Evolutionary conservation across 1,140 invertebrate species (phyloP).

Genomic region (Cecropterus lyciades): DNA sequence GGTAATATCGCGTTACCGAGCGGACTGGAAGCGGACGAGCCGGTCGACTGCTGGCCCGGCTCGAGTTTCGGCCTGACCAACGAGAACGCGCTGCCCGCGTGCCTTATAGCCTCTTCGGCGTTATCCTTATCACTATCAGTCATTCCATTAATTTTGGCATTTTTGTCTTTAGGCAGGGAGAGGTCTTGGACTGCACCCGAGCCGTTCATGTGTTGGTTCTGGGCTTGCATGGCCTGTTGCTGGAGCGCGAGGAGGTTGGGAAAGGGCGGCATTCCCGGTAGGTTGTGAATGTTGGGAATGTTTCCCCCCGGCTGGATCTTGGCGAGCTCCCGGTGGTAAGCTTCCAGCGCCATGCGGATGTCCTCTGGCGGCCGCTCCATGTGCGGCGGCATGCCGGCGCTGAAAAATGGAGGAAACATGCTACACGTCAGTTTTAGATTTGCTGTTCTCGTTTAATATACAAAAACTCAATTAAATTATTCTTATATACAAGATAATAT

Average conservation of each 20-base stretch:
- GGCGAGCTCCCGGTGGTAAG: slow-evolving; percentile 95
- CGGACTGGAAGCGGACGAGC: slow-evolving; percentile 89
- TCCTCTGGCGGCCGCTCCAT: slow-evolving; percentile 88
- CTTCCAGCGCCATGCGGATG: slow-evolving; percentile 94
- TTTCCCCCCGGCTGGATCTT: slow-evolving; percentile 90
- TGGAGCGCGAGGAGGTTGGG: slow-evolving; percentile 89
- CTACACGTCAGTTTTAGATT: slow-evolving; percentile 87
- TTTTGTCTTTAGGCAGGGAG: slow-evolving; percentile 92
- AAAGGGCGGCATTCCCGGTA: slow-evolving; percentile 86
- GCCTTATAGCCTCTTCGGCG: slow-evolving; percentile 89
- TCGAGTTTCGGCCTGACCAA: slow-evolving; percentile 92
- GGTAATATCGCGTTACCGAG: slow-evolving; percentile 93
- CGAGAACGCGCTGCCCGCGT: slow-evolving; percentile 93
- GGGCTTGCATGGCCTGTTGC: slow-evolving; percentile 89
- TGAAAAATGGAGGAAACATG: slow-evolving; percentile 93
- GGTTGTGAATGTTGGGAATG: slow-evolving; percentile 85
- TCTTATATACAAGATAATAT: no score
- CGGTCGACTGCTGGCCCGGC: slow-evolving; percentile 87
- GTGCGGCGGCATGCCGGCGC: slow-evolving; percentile 88
- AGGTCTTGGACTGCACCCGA: slow-evolving; percentile 92
- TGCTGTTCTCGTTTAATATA: slow-evolving; percentile 86
- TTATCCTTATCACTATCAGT: slow-evolving; percentile 87
- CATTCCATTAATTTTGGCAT: slow-evolving; percentile 89
- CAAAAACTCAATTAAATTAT: slow-evolving; percentile 3
- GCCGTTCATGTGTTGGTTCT: slow-evolving; percentile 85